Evolutionary conservation across 2,888 invertebrate genomes (phyloP), one percentile per base, ranked within the genome.

Genomic region (Metallyticus violacea): DNA sequence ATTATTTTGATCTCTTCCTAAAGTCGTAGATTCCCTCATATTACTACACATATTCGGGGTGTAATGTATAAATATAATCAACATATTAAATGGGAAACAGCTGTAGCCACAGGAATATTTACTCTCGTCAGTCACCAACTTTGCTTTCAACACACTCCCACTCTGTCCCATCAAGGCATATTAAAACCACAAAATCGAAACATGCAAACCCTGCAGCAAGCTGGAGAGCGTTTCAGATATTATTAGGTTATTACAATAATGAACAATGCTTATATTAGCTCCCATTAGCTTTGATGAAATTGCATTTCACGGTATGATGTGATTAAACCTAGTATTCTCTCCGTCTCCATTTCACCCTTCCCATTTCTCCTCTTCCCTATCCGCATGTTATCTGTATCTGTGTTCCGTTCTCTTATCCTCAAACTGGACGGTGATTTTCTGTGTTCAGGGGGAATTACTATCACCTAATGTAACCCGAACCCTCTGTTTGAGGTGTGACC

Each of bases 161-260:
- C 22, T 62, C 40, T 62, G 15, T 62, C 40, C 40, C 81, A 81
- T 40, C 30, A 40, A 81, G 62, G 26, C 15, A 81, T 15, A 26
- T 62, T 62, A 62, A 25, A 81, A 81, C 40, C n/a, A 81, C 9
- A 26, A 81, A 81, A 81, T 81, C 62, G 62, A 81, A 81, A 62
- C 40, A 9, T 25, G 62, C 30, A 26, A 26, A 40, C 81, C 81
- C 26, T 40, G 40, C 25, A 81, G 30, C 81, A 40, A 30, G 40
- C 7, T 40, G 15, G 40, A 81, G 62, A 81, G n/a, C 7, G 62
- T 30, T 81, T 81, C 62, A 26, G 30, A 26, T 26, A 26, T 25
- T 26, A 81, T 81, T 81, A 62, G 62, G 81, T 81, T 30, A 81
- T 81, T 81, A 81, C 81, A 81, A 81, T 81, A 81, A 81, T 62